Percentiles rank a stretch among this genome's conserved stretches.
Evolutionary conservation across 2,888 invertebrate genomes (phyloP).

Genomic region (Acleris sparsana): DNA sequence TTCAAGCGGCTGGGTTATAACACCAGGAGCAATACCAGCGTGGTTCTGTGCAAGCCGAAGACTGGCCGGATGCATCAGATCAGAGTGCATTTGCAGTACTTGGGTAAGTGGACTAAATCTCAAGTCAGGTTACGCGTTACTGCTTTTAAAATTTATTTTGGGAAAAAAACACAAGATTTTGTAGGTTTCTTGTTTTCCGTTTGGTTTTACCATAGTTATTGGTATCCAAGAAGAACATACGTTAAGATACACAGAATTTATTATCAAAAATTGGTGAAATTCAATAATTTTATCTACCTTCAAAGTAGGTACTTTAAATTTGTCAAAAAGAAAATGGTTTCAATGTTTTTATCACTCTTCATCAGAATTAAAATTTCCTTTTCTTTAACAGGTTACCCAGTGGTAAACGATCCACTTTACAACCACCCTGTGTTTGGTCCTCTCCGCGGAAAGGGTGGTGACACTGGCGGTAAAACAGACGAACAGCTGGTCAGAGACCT

Average conservation of each 20-base stretch:
- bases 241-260: no score
- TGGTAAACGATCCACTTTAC: slow-evolving; percentile 98
- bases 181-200: no score
- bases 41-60: slow-evolving; percentile 96
- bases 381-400: slow-evolving; percentile 91
- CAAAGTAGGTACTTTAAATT: no score
- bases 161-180: no score
- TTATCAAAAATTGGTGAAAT: no score
- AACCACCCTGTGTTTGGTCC: slow-evolving; percentile 98
- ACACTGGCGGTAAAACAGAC: slow-evolving; percentile 93
- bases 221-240: no score
- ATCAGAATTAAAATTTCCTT: neutral
- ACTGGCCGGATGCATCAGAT: slow-evolving; percentile 99
- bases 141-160: no score
- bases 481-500: slow-evolving; percentile 94
- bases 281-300: no score
- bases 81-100: slow-evolving; percentile 97
- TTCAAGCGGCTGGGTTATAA: slow-evolving; percentile 96
- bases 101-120: slow-evolving; percentile 85
- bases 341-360: neutral
- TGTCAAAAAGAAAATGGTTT: no score
- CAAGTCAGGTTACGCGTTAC: neutral
- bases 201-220: no score
- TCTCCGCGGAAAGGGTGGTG: slow-evolving; percentile 93
- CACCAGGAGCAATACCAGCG: slow-evolving; percentile 94